phyloP scores from a whole-genome alignment of 2,888 invertebrate genomes.

The Listrodromus nycthemerus region DNA sequence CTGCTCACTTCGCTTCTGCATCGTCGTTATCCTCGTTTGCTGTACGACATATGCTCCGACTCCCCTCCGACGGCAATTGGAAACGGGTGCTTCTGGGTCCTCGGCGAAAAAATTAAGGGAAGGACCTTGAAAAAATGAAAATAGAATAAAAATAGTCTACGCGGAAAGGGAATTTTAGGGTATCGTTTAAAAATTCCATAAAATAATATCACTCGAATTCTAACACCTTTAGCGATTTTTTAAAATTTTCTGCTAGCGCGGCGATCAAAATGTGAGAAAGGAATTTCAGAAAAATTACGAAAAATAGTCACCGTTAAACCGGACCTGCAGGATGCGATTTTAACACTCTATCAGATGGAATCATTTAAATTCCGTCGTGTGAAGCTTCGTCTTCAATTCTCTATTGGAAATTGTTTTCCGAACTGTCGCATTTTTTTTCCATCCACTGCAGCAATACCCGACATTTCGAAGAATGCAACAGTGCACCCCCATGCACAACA shows the following conservation, averaged over 20 bases:
- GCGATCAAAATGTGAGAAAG: no score
- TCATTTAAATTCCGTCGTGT: not conserved
- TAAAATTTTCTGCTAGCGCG: no score
- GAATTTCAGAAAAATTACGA: no score
- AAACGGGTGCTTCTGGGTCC: constrained; percentile 39
- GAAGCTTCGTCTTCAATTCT: not conserved
- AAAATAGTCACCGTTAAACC: no score
- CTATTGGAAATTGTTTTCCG: not conserved
- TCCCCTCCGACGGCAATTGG: constrained; percentile 31
- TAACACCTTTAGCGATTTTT: not conserved
- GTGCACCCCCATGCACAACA: constrained; percentile 11
- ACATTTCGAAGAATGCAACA: constrained; percentile 11
- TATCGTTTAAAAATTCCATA: not conserved
- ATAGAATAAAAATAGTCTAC: not conserved
- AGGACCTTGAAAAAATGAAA: not conserved
- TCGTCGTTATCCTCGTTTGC: constrained; percentile 63
- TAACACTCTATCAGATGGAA: not conserved
- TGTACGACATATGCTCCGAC: constrained; percentile 62
- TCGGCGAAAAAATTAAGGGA: not conserved
- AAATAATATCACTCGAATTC: not conserved
- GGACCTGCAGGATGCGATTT: not conserved
- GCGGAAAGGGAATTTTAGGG: not conserved
- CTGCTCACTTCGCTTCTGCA: constrained; percentile 55
- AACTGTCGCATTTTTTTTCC: not conserved
- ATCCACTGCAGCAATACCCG: no score